Evolutionary conservation across 2,797 vertebrate genomes (phyloP), one percentile per base, ranked within the genome.

Genomic region (Rhynchotus rufescens): DNA sequence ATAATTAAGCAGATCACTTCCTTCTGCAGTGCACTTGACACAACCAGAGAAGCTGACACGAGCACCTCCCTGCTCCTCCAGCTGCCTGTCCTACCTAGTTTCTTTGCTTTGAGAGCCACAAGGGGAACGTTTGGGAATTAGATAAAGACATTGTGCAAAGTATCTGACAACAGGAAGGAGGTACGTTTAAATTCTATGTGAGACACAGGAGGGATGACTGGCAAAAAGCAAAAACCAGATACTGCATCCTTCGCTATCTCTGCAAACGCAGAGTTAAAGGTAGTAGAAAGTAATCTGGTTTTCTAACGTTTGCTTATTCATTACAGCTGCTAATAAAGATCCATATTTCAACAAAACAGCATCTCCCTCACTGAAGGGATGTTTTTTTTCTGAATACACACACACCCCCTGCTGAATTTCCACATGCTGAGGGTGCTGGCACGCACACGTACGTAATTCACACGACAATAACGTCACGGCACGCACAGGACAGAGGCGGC

Each of bases 1-100:
- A 91, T 92, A 94, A 95, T 94, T 80, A 95, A 93, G 82, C 56
- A 83, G 86, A 90, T 90, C 72, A 83, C 91, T 94, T 94, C 86
- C 90, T 94, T 74, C 88, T 93, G 76, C 88, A 88, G 36, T 42
- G 45, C 76, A 94, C 79, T 93, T 92, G 79, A 94, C 92, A 90
- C 76, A 78, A 93, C 72, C 76, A 94, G 84, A 92, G 94, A 72
- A 91, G 89, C 89, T 94, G 93, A 93, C 82, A 93, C 21, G n/a
- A 82, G 19, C 34, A 80, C 91, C 93, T 93, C 85, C 56, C 64
- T 75, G 7, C 73, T 86, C 83, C 80, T 51, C 52, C 82, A 66
- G 87, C 88, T 88, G 44, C 79, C 75, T 94, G 72, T 56, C 64
- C 74, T 86, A 85, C 85, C 89, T 94, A 80, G 76, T 90, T 93